Base-by-base conservation (phyloP, 2,888 invertebrate genomes). In the Adela reaumurella region DNA sequence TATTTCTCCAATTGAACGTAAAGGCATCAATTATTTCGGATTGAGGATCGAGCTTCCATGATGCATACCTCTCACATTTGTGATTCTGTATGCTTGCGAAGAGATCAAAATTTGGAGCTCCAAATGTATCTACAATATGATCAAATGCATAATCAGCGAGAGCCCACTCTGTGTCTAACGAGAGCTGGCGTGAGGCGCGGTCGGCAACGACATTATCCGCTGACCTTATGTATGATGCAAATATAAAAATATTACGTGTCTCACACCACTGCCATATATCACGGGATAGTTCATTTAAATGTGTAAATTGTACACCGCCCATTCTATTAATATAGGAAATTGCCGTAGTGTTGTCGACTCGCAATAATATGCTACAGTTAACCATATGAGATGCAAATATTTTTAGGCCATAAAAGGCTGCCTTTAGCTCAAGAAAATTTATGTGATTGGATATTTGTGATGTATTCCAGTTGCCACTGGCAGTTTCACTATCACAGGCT, bases 351-450 rank as follows among this genome's bases (percentile, higher is more conserved):
- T 54, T 54, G 45, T 59, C 57, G 2, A 56, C 48, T n/a, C 55
- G 44, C 8, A 53, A 41, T 5, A 58, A 19, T 8, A 57, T 52
- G 16, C 53, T 41, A 44, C 54, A 53, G 19, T 50, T 45, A 19
- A n/a, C 43, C 28, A 46, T 16, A 19, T 53, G 19, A 44, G 51
- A 49, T 19, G 57, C 56, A 47, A 59, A 59, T 19, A 50, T 53
- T 54, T 57, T 56, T 24, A 59, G 47, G 14, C 51, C 55, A 18
- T 53, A 52, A 50, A 55, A 56, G 17, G 51, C 55, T 16, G 59
- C 56, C 35, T 48, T 43, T 35, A 59, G 43, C 49, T 59, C 59
- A 43, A 56, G 48, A 35, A 48, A 51, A 48, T 58, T 55, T 18
- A 57, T 57, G 35, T 57, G 57, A 1, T 43, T 14, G 6, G n/a